Percentiles rank a stretch among this genome's conserved stretches.
These are phyloP conservation scores for Papilio aristodemus DNA, from an alignment of 1,140 invertebrate species.

Conservation along the genomic window DNA sequence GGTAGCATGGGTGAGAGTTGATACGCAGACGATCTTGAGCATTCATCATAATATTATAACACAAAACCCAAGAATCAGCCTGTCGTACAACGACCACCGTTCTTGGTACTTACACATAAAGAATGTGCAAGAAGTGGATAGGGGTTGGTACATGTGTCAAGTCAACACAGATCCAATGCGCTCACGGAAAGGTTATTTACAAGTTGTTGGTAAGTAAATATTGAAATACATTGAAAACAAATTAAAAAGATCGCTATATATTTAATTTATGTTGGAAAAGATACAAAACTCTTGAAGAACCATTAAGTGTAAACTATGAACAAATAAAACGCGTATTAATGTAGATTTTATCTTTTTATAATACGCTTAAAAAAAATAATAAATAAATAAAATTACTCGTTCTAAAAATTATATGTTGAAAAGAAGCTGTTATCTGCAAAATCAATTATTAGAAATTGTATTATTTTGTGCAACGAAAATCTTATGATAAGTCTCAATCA, in stretches of 20 bases:
- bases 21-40: slow-evolving; percentile 94
- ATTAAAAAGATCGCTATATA: slow-evolving; percentile 9
- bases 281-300: background rate
- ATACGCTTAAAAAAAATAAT: no score
- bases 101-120: slow-evolving; percentile 94
- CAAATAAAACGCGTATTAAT: background rate
- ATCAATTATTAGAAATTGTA: no score
- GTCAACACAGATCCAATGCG: slow-evolving; percentile 93
- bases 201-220: slow-evolving; percentile 89
- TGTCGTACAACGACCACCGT: slow-evolving; percentile 92
- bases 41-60: slow-evolving; percentile 95
- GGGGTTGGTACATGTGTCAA: slow-evolving; percentile 93
- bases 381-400: no score
- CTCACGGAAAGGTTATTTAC: slow-evolving; percentile 90
- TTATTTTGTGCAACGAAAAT: no score
- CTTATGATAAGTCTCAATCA: background rate
- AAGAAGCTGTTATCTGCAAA: no score
- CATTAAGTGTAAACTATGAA: background rate
- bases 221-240: slow-evolving; percentile 12
- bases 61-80: slow-evolving; percentile 91
- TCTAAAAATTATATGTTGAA: no score
- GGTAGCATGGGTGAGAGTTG: slow-evolving; percentile 95
- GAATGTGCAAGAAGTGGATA: slow-evolving; percentile 89
- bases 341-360: no score
- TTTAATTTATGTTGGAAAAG: slow-evolving; percentile 1